Evolutionary conservation across 2,113 vertebrate genomes (phyloP).

Genomic region (Oncorhynchus kisutch): DNA sequence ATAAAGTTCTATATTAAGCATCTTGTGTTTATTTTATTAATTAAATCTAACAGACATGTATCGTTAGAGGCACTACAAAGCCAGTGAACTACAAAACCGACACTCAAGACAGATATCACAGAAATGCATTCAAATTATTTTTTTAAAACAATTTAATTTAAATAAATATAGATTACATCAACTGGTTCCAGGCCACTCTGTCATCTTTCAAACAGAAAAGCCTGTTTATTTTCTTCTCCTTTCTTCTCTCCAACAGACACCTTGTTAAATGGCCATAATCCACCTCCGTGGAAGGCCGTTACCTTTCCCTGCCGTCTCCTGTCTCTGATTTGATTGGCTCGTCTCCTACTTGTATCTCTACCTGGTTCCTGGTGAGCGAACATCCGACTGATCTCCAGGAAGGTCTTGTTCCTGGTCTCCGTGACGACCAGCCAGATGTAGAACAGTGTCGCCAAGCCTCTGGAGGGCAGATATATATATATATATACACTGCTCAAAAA

Average conservation of each 20-base stretch:
- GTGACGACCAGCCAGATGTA: constrained; percentile 86
- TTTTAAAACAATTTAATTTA: too few relatives aligned
- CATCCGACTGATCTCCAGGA: constrained; percentile 86
- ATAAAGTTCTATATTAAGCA: constrained; percentile 49
- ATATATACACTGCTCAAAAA: too few relatives aligned
- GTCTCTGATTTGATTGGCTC: not conserved
- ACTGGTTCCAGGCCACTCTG: not conserved
- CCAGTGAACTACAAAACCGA: too few relatives aligned
- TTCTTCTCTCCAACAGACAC: too few relatives aligned
- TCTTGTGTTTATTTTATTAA: too few relatives aligned
- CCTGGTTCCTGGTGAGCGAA: constrained; percentile 84
- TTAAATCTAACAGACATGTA: too few relatives aligned
- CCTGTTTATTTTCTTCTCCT: constrained; percentile 23
- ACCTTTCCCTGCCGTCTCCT: constrained; percentile 28
- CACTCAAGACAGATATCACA: too few relatives aligned
- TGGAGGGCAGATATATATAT: not conserved
- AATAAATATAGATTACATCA: not conserved
- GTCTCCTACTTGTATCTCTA: constrained; percentile 58
- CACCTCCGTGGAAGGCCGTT: too few relatives aligned
- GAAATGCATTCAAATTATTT: too few relatives aligned
- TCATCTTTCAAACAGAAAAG: constrained; percentile 38
- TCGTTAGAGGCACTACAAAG: too few relatives aligned
- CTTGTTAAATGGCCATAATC: too few relatives aligned
- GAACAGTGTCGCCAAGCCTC: constrained; percentile 46
- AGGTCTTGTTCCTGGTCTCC: constrained; percentile 85